A percentile compares a stretch with the other conserved stretches of the same genome.
Conservation (phyloP, 2,888 invertebrate genomes). For the Acronicta leporina region DNA sequence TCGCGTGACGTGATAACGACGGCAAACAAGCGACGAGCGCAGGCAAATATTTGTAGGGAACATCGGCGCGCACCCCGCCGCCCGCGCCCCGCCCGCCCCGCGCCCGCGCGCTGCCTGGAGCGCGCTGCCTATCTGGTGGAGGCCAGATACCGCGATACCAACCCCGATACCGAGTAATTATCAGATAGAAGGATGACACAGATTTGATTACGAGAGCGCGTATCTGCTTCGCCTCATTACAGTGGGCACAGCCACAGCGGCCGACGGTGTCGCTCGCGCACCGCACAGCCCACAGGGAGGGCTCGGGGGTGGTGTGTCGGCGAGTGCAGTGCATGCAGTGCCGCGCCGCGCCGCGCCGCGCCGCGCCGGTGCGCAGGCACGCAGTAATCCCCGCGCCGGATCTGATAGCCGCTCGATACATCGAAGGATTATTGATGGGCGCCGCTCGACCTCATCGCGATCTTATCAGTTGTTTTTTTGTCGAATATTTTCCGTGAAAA, state of each 20-base stretch:
- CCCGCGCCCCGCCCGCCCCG: slow-evolving; percentile 27
- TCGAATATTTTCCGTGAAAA: slow-evolving; percentile 85
- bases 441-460: slow-evolving; percentile 82
- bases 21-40: slow-evolving; percentile 75
- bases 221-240: slow-evolving; percentile 75
- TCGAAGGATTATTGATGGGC: slow-evolving; percentile 82
- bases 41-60: slow-evolving; percentile 79
- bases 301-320: not conserved
- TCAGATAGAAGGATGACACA: slow-evolving; percentile 81
- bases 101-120: slow-evolving; percentile 38
- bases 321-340: slow-evolving; percentile 18
- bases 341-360: slow-evolving; percentile 1
- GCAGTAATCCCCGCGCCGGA: slow-evolving; percentile 60
- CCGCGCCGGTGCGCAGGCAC: slow-evolving; percentile 2
- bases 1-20: slow-evolving; percentile 75
- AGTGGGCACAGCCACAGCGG: slow-evolving; percentile 61
- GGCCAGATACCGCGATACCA: slow-evolving; percentile 79
- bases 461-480: slow-evolving; percentile 86
- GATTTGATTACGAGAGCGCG: slow-evolving; percentile 84
- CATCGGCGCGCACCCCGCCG: slow-evolving; percentile 56
- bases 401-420: slow-evolving; percentile 65
- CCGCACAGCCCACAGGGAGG: not conserved
- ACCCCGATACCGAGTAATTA: slow-evolving; percentile 84
- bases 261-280: slow-evolving; percentile 10
- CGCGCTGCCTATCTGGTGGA: slow-evolving; percentile 72